Evolutionary conservation across 2,797 vertebrate genomes (phyloP).

Genomic region (Synanceia verrucosa): DNA sequence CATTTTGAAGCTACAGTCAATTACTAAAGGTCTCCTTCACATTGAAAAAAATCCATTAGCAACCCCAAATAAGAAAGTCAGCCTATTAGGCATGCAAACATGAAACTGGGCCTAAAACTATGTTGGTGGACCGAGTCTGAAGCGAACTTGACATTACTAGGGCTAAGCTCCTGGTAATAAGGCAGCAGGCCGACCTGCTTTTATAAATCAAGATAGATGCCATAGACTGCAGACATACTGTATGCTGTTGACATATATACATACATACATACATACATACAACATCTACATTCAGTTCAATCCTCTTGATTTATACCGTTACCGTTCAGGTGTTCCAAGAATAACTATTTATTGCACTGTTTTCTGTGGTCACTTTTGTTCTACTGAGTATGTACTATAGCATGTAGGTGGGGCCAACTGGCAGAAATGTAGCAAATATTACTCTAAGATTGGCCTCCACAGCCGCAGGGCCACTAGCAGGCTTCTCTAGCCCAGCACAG

Average conservation of each 20-base stretch:
- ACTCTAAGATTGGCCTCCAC: neutral
- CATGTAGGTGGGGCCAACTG: neutral
- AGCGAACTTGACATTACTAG: neutral
- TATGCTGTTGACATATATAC: too few species aligned
- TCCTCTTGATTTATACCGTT: neutral
- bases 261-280: too few species aligned
- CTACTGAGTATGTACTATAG: too few species aligned
- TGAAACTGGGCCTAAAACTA: neutral
- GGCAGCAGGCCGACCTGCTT: too few species aligned
- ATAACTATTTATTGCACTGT: too few species aligned
- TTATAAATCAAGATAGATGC: too few species aligned
- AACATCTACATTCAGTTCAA: neutral
- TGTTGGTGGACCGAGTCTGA: neutral
- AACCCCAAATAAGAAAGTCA: neutral
- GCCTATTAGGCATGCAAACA: neutral
- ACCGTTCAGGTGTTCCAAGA: neutral
- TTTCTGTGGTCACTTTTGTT: too few species aligned
- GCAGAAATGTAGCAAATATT: neutral
- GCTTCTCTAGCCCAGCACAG: neutral
- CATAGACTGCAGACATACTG: too few species aligned
- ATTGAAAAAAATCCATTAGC: neutral
- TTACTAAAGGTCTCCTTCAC: neutral
- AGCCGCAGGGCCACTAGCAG: too few species aligned
- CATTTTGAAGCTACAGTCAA: constrained; percentile 5
- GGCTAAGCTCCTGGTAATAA: neutral